Evolutionary conservation across 2,888 invertebrate species (phyloP), one percentile per base, ranked within the genome.

Genomic region (Lepidochrysops patricia): DNA sequence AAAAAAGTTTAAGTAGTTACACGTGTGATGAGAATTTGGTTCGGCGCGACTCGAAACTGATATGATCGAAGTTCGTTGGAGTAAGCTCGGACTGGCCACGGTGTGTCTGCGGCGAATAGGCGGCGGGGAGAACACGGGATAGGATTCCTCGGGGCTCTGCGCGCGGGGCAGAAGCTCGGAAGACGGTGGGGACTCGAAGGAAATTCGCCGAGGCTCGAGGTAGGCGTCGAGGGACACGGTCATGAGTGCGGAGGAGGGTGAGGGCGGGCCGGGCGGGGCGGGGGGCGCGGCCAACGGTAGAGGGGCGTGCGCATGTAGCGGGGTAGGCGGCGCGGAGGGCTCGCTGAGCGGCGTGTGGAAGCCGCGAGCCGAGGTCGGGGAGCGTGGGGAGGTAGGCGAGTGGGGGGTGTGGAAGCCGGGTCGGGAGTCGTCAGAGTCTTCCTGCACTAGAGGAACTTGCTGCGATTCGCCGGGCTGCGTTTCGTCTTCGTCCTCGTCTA

Each of bases 221-320:
- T 96, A 97, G 23, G 94, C 96, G 67, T 97, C 97, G 29, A 96
- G 91, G 1, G 96, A 95, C 4, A 95, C 93, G 0, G 96, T 95
- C 91, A 95, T 93, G 4, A 95, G 91, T 0, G 96, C 96, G 0
- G 96, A 96, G 63, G 94, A 95, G 0, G 96, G 96, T 0, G 96
- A 95, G 0, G 95, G 94, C 0, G 94, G 92, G 13, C 81, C 84
- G 35, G 73, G 80, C 13, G 72, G 80, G 0, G 80, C 76, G 3
- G 70, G 70, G 27, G 76, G 72, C 1, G 79, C 72, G 23, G 78
- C 75, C 3, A 80, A 66, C 63, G 82, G 75, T 12, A 90, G 93
- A 1, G 68, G 67, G 0, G 64, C 64, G 65, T 75, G 79, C 72
- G 82, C 65, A 66, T 75, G 79, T 72, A 82, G 64, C 71, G 90